A percentile compares a stretch with the other conserved stretches of the same genome.
Conservation (phyloP, 2,113 vertebrate genomes). For the Copsychus sechellarum region DNA sequence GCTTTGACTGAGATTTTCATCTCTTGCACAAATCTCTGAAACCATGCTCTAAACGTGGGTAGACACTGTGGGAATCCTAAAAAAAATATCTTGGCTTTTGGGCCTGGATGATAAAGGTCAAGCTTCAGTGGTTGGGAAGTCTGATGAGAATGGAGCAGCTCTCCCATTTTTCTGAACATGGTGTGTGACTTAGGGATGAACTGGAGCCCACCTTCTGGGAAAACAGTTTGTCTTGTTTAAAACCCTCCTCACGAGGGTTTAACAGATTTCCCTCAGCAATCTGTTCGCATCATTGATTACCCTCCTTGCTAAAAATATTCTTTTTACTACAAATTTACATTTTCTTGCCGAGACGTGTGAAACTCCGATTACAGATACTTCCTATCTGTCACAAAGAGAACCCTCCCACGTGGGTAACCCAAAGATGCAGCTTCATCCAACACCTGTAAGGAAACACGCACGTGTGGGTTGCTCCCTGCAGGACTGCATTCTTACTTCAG, state of each 20-base stretch:
- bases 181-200: neutral
- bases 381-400: neutral
- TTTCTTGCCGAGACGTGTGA: rapidly evolving
- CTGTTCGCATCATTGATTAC: neutral
- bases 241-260: neutral
- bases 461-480: neutral
- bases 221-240: constrained; percentile 1
- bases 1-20: neutral
- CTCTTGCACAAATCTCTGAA: neutral
- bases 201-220: neutral
- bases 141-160: neutral
- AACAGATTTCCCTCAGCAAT: constrained; percentile 17
- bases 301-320: neutral
- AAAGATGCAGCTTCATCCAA: neutral
- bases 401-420: neutral
- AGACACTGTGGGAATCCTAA: neutral
- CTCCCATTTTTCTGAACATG: neutral
- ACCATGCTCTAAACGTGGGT: neutral
- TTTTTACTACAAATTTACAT: neutral
- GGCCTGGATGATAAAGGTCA: neutral
- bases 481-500: neutral
- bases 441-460: neutral
- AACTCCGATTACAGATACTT: neutral
- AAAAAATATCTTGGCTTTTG: neutral
- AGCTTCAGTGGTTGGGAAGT: neutral